Evolutionary conservation across 2,888 invertebrate species (phyloP).

Genomic region (Perithous albicinctus): DNA sequence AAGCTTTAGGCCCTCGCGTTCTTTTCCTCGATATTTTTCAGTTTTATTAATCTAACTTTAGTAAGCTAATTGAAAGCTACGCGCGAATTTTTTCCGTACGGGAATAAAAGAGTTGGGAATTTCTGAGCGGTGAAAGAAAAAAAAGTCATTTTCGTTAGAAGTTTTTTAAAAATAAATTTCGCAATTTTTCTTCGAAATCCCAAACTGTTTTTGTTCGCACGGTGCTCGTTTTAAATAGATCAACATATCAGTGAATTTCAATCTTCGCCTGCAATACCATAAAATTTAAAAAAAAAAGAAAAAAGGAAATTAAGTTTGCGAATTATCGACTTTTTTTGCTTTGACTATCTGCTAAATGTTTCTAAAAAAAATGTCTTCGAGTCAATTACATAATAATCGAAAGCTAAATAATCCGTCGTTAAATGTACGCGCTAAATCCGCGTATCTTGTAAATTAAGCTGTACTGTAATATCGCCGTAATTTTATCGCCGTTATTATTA

Average conservation of each 20-base stretch:
- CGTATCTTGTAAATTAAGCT: constrained; percentile 20
- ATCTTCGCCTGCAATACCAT: not conserved
- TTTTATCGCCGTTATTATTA: constrained; percentile 35
- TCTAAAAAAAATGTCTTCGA: constrained; percentile 42
- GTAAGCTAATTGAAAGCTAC: not conserved
- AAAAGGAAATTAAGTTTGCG: no score
- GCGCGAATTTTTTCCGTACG: not conserved
- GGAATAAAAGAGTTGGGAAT: not conserved
- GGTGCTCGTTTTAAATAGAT: not conserved
- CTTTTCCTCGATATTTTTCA: constrained; percentile 21
- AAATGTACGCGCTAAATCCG: constrained; percentile 21
- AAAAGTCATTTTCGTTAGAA: not conserved
- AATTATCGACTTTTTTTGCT: no score
- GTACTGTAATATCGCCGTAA: constrained; percentile 36
- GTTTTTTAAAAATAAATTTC: no score
- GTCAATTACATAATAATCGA: constrained; percentile 48
- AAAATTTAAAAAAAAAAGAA: no score
- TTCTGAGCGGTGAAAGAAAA: not conserved
- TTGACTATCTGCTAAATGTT: constrained; percentile 42
- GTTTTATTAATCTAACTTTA: constrained; percentile 13
- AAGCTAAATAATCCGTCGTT: constrained; percentile 53
- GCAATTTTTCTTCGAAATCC: not conserved
- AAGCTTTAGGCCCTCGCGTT: constrained; percentile 7
- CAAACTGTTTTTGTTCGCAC: not conserved
- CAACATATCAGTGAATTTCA: constrained; percentile 6